These are phyloP conservation scores for Xanthorhoe spadicearia DNA, from an alignment of 2,888 invertebrate species.

Conservation along the genomic window DNA sequence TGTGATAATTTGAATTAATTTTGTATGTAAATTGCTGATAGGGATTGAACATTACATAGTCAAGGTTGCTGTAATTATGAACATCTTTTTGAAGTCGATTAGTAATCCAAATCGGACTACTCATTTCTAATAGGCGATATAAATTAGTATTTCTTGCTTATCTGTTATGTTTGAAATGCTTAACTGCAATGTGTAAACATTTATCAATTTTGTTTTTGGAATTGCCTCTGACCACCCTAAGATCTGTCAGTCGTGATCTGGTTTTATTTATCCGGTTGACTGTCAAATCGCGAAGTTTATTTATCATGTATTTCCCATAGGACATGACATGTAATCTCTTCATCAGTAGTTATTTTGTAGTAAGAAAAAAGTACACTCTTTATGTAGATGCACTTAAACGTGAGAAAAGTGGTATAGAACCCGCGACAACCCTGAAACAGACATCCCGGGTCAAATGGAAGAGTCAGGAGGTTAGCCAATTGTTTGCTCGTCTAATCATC, in stretches of 20 bases:
- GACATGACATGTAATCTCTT: too few relatives aligned
- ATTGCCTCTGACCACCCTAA: too few relatives aligned
- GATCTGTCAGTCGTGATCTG: neutral
- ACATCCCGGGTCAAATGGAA: slow-evolving; percentile 49
- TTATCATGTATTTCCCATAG: too few relatives aligned
- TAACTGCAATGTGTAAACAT: neutral
- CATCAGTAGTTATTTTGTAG: too few relatives aligned
- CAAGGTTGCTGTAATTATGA: neutral
- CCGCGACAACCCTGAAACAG: slow-evolving; percentile 50
- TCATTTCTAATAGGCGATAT: neutral
- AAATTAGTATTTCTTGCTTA: neutral
- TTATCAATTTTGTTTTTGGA: neutral
- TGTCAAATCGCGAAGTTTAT: neutral
- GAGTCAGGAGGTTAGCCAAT: slow-evolving; percentile 67
- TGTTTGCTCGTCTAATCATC: slow-evolving; percentile 65
- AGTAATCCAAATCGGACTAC: too few relatives aligned
- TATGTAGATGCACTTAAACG: neutral
- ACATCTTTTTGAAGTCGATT: neutral
- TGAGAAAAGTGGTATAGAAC: slow-evolving; percentile 6
- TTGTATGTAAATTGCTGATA: slow-evolving; percentile 27
- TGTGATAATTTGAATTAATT: slow-evolving; percentile 42
- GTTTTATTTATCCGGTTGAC: too few relatives aligned
- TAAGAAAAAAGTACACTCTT: too few relatives aligned
- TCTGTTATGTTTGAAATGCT: neutral
- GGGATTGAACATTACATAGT: neutral